Percentiles rank a stretch among this genome's conserved stretches.
phyloP scores from a whole-genome alignment of 2,888 invertebrate genomes.

The Tenthredo mesomela region DNA sequence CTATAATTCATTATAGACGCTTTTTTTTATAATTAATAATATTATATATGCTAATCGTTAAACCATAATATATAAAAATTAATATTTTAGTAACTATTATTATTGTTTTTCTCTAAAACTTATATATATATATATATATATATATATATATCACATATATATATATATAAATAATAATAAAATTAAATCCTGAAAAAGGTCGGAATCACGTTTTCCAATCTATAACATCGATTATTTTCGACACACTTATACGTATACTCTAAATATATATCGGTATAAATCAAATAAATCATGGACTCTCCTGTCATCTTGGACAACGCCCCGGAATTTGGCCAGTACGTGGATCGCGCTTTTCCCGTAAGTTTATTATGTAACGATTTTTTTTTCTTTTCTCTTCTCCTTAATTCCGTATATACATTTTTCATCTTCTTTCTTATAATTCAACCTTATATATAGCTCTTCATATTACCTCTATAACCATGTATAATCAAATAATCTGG shows the following conservation, averaged over 20 bases:
- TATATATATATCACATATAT: no score
- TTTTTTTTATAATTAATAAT: neutral
- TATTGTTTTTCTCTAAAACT: neutral
- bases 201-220: neutral
- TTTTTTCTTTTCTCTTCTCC: neutral
- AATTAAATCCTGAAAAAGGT: neutral
- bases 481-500: neutral
- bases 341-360: conserved; percentile 79
- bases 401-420: neutral
- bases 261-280: neutral
- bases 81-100: neutral
- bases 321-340: conserved; percentile 80
- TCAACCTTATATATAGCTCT: no score
- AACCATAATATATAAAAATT: neutral
- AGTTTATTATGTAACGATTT: conserved; percentile 69
- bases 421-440: neutral
- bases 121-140: neutral
- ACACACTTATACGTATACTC: neutral
- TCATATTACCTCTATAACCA: no score
- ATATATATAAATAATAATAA: neutral
- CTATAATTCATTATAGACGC: conserved; percentile 11
- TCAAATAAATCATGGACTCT: conserved; percentile 79
- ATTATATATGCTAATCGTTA: neutral
- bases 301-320: conserved; percentile 83
- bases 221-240: neutral